phyloP scores from a whole-genome alignment of 2,797 vertebrate genomes.

The Chiloscyllium punctatum region DNA sequence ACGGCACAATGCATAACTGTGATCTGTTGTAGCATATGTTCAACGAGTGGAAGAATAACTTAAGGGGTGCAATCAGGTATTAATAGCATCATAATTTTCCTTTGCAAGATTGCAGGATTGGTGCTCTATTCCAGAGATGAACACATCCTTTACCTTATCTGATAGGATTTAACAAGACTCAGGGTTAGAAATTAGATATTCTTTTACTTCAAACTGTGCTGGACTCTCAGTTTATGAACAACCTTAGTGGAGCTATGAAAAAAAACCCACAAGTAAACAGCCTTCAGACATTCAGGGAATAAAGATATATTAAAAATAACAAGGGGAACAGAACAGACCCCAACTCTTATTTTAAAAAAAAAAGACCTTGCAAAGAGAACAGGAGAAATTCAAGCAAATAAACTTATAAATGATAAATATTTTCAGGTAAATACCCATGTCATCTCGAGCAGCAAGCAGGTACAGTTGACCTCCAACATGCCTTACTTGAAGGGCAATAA shows the following conservation, averaged over 20 bases:
- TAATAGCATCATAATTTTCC: neutral
- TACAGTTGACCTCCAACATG: constrained; percentile 52
- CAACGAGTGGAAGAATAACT: neutral
- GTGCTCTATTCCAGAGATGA: neutral
- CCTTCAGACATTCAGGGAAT: neutral
- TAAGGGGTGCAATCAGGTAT: neutral
- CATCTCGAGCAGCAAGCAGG: constrained; percentile 69
- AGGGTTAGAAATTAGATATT: neutral
- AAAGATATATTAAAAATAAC: neutral
- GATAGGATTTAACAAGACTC: neutral
- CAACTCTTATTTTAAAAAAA: neutral
- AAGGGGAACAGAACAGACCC: neutral
- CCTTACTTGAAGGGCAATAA: constrained; percentile 60
- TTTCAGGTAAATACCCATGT: constrained; percentile 63
- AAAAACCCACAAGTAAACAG: neutral
- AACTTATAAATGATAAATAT: neutral
- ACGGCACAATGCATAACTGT: neutral
- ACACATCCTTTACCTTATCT: neutral
- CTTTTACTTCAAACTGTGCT: neutral
- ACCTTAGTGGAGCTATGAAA: neutral
- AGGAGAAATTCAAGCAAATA: neutral
- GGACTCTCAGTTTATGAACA: neutral
- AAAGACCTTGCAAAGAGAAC: neutral
- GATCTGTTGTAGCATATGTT: neutral
- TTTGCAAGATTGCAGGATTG: neutral